Conservation (phyloP, 1,140 invertebrate species). For the Vollenhovia emeryi region DNA sequence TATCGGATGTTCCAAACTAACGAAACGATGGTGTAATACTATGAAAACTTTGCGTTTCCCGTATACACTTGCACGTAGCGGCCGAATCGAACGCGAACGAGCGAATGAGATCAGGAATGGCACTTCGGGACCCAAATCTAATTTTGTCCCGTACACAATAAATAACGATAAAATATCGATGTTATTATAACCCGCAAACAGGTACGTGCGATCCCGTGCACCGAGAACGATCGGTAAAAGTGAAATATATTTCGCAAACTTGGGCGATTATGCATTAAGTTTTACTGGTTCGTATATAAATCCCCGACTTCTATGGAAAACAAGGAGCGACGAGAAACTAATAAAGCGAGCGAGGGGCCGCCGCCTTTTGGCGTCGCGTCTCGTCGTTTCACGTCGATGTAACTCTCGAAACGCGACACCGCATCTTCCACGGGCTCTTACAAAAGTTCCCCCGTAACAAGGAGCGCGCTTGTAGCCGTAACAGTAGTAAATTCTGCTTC, state of each 20-base stretch:
- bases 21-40: constrained; percentile 53
- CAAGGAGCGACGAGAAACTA: constrained; percentile 31
- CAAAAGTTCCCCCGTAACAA: constrained; percentile 56
- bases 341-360: constrained; percentile 23
- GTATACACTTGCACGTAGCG: not conserved
- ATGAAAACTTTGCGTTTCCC: constrained; percentile 39
- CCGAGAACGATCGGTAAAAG: not conserved
- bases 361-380: constrained; percentile 28
- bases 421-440: constrained; percentile 53
- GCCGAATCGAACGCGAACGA: constrained; percentile 28
- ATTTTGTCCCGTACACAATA: not conserved
- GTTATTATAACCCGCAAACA: not conserved
- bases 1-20: constrained; percentile 59
- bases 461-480: constrained; percentile 54
- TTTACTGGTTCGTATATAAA: not conserved
- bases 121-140: not conserved
- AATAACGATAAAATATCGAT: not conserved
- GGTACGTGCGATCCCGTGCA: not conserved
- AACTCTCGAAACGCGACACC: constrained; percentile 54
- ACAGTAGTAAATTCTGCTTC: constrained; percentile 59
- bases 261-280: not conserved
- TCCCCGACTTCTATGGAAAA: constrained; percentile 2
- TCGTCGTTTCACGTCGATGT: constrained; percentile 24
- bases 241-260: not conserved
- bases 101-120: not conserved